Conservation (phyloP, 2,113 vertebrate genomes). For the Hypocryptadius cinnamomeus region DNA sequence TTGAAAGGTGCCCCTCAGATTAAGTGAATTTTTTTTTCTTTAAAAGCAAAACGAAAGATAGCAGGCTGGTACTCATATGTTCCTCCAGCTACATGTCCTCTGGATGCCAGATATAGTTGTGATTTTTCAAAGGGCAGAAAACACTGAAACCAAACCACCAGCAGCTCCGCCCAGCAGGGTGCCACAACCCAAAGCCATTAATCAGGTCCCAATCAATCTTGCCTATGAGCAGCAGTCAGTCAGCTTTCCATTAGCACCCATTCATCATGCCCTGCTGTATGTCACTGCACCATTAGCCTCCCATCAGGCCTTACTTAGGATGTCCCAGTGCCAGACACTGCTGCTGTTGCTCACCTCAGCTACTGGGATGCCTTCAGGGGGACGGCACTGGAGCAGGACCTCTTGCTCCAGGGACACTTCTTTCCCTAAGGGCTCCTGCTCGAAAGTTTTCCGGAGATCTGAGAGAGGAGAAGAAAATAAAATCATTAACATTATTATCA, state of each 20-base stretch:
- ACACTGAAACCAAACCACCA: background rate
- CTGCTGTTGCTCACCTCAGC: conserved; percentile 80
- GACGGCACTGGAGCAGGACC: conserved; percentile 91
- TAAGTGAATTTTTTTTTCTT: background rate
- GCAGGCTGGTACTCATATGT: background rate
- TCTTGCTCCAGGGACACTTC: conserved; percentile 94
- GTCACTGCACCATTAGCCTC: conserved; percentile 57
- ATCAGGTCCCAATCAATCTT: conserved; percentile 67
- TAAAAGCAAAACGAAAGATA: background rate
- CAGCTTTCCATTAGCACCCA: conserved; percentile 56
- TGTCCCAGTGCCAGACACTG: background rate
- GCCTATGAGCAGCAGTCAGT: conserved; percentile 57
- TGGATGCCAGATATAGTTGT: background rate
- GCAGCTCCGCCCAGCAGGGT: conserved; percentile 55
- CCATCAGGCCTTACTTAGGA: background rate
- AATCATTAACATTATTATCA: background rate
- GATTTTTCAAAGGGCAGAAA: conserved; percentile 41
- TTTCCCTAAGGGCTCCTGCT: conserved; percentile 91
- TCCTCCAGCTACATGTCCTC: background rate
- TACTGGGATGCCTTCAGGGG: conserved; percentile 90
- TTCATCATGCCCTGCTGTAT: conserved; percentile 52
- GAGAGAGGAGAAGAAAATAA: background rate
- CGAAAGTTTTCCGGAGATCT: conserved; percentile 93
- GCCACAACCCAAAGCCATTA: conserved; percentile 59
- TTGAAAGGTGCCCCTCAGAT: background rate